Evolutionary conservation across 2,888 invertebrate species (phyloP), one percentile per base, ranked within the genome.

Genomic region (Drosophila engyochracea): DNA sequence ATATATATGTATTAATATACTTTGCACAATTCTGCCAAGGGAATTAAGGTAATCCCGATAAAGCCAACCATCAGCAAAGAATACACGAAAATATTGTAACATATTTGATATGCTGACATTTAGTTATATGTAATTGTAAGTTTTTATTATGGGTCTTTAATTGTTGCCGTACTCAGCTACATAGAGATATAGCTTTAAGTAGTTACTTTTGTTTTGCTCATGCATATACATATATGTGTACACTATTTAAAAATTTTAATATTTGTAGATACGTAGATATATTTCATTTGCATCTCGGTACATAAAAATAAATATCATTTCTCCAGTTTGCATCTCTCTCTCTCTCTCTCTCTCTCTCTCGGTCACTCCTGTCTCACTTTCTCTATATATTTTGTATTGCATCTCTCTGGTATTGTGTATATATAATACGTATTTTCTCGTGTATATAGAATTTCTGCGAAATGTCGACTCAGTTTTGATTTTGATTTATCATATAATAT

Each of bases 71-170:
- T n/a, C 22, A 63, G 33, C 25, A 55, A 44, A 44, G n/a, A 66
- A 71, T 25, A 59, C 47, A 49, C 19, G 28, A 74, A 19, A 55
- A 44, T 66, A 62, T 66, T 63, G 54, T 76, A 73, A 85, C 81
- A 88, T 88, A 85, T 85, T 83, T 88, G 78, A 88, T 88, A 83
- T 88, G 85, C 88, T 83, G 83, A 51, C 76, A 74, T 78, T 83
- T 79, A 79, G 79, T 76, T 76, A n/a, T 39, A 74, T 72, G 71
- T 76, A 74, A 47, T 66, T 78, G 64, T 84, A 79, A 72, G 79
- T 66, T 76, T 81, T 84, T 74, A 71, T 79, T 82, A 66, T 77
- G 79, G 75, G 70, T 79, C 75, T 70, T 73, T 76, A 69, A 83
- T 71, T 74, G 65, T 70, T 68, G 72, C 52, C 66, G 41, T 51